phyloP scores from a whole-genome alignment of 1,140 invertebrate species.

The Neotoxoptera formosana region DNA sequence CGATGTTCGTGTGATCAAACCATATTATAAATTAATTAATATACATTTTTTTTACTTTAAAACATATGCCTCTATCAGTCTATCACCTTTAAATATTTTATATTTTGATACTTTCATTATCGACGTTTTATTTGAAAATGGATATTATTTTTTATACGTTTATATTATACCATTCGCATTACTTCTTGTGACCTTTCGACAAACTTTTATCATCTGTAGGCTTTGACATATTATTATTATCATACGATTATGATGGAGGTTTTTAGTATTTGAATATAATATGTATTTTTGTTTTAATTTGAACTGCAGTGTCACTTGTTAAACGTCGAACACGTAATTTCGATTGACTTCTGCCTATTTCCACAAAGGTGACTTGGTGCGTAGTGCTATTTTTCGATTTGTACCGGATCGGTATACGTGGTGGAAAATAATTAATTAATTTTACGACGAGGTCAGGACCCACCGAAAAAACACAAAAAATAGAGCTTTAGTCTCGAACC shows the following conservation, averaged over 20 bases:
- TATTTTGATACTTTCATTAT: too few species aligned
- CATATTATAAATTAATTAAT: too few species aligned
- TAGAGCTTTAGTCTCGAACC: background rate
- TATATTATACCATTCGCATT: background rate
- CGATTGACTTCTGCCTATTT: background rate
- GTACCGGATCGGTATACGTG: background rate
- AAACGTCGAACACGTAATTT: background rate
- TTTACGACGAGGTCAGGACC: background rate
- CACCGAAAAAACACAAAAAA: constrained; percentile 17
- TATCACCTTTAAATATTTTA: too few species aligned
- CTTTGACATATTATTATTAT: background rate
- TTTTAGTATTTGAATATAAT: background rate
- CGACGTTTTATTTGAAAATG: too few species aligned
- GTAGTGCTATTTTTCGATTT: background rate
- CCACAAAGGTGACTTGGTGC: background rate
- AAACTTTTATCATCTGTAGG: background rate
- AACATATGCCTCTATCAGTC: too few species aligned
- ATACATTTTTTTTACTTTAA: too few species aligned
- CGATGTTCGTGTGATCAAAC: too few species aligned
- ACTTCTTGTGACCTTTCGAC: background rate
- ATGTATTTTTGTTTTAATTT: background rate
- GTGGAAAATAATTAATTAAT: constrained; percentile 8
- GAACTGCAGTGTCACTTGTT: background rate
- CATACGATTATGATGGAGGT: background rate
- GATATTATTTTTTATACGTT: too few species aligned